phyloP scores from a whole-genome alignment of 2,888 invertebrate genomes.

The Drosophila yooni region DNA sequence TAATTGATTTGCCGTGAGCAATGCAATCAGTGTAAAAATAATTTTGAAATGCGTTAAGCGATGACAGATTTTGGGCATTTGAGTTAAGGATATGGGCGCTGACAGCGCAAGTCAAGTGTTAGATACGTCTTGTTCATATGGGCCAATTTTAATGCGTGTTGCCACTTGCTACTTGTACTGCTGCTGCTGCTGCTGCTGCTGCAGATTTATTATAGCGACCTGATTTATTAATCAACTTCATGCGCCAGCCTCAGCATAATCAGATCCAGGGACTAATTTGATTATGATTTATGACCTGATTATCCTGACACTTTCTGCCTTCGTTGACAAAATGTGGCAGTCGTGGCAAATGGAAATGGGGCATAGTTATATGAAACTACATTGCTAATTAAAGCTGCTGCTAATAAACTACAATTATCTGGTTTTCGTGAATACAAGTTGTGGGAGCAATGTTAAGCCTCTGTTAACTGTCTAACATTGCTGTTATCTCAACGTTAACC shows the following conservation, averaged over 20 bases:
- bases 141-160: constrained; percentile 5
- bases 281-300: constrained; percentile 72
- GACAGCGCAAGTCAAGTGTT: constrained; percentile 43
- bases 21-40: constrained; percentile 52
- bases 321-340: constrained; percentile 25
- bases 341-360: not conserved
- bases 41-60: constrained; percentile 61
- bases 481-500: constrained; percentile 28
- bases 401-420: constrained; percentile 52
- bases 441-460: constrained; percentile 13
- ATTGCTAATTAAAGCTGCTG: not conserved
- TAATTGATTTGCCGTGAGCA: constrained; percentile 67
- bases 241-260: constrained; percentile 65
- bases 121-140: constrained; percentile 27
- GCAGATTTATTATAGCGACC: constrained; percentile 62
- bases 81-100: not conserved
- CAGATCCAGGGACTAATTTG: constrained; percentile 65
- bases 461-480: constrained; percentile 7
- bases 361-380: constrained; percentile 10
- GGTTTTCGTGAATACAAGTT: constrained; percentile 18
- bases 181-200: not conserved
- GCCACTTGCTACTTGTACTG: constrained; percentile 19
- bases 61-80: constrained; percentile 48
- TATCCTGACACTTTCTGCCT: constrained; percentile 41
- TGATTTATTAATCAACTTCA: constrained; percentile 77